Evolutionary conservation across 1,140 invertebrate species (phyloP), one percentile per base, ranked within the genome.

Genomic region (Zaprionus lachaisei): DNA sequence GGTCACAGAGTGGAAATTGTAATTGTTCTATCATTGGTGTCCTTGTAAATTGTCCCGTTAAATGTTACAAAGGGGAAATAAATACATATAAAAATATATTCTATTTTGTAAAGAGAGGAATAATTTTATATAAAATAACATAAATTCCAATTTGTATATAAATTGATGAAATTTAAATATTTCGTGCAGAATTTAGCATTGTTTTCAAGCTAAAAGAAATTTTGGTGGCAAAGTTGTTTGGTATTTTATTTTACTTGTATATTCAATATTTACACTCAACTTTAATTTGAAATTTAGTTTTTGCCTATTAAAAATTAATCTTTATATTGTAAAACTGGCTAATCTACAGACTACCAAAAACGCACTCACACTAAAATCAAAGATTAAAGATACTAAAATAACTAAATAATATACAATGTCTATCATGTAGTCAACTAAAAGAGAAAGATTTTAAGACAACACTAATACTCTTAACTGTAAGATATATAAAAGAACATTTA

Each of bases 31-130:
- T 4, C 22, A 47, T 47, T 67, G 64, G 41, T 70, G 73, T 72
- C 58, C 62, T 57, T 76, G 66, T 70, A 56, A 65, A 38, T 62
- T 78, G 75, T 80, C 61, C 57, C 37, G 41, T 17, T 37, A 26
- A 47, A 41, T 56, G 28, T 54, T 44, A 22, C 9, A 7, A 17
- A 38, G 37, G 22, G 20, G 65, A 38, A 69, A 55, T 47, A 68
- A 61, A 68, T 73, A 58, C 68, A 69, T 47, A 68, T 2, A 20
- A 44, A 62, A 62, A 73, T 73, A 38, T 67, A 49, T 54, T 54
- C 22, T 11, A 49, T 26, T 9, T 31, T 70, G 49, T 51, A 57
- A 22, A 51, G 7, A 24, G 20, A 51, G 17, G 22, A 22, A 51
- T 51, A 51, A 22, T 22, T 24, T 12, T 51, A 51, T 51, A 51